phyloP scores from a whole-genome alignment of 2,113 vertebrate species.

The Vanacampus margaritifer region DNA sequence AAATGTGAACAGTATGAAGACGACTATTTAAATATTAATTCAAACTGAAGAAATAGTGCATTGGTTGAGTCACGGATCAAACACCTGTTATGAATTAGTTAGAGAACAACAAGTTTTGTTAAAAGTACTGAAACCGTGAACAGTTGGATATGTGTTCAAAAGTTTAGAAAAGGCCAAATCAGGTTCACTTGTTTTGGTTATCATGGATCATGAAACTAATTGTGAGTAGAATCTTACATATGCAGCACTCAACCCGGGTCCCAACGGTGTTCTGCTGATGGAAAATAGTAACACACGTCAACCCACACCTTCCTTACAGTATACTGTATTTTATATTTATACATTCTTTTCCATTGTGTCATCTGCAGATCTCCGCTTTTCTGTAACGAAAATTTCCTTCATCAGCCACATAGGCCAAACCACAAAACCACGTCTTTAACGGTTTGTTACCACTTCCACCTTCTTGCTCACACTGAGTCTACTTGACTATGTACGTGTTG shows the following conservation, averaged over 20 bases:
- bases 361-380: slow-evolving; percentile 40
- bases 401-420: slow-evolving; percentile 84
- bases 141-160: too few relatives aligned
- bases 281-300: background rate
- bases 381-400: slow-evolving; percentile 91
- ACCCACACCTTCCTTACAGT: background rate
- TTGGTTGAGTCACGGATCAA: too few relatives aligned
- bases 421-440: slow-evolving; percentile 87
- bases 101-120: too few relatives aligned
- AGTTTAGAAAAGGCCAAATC: too few relatives aligned
- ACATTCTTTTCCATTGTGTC: slow-evolving; percentile 13
- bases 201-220: too few relatives aligned
- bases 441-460: slow-evolving; percentile 91
- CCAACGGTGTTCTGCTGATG: background rate
- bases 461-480: slow-evolving; percentile 42
- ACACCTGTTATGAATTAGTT: too few relatives aligned
- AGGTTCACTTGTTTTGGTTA: too few relatives aligned
- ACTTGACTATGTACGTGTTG: background rate
- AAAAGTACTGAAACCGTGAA: too few relatives aligned
- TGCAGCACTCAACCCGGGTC: background rate
- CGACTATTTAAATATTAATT: background rate
- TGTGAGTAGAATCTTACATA: background rate
- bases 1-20: background rate
- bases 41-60: background rate
- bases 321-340: slow-evolving; percentile 5